Conservation (phyloP, 1,140 invertebrate genomes). For the Brachionus angularis region DNA sequence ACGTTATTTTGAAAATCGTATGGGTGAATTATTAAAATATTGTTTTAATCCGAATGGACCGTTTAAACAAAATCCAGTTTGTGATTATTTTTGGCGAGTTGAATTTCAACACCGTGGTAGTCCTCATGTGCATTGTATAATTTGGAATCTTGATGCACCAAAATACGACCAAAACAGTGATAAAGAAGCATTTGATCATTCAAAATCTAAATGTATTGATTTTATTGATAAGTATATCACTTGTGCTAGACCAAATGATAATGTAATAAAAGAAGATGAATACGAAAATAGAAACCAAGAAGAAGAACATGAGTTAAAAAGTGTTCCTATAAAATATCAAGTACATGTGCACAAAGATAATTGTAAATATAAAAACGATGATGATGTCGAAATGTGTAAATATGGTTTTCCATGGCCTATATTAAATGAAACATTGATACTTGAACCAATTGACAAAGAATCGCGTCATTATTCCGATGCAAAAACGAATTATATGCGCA, state of each 20-base stretch:
- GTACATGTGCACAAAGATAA: neutral
- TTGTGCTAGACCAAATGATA: neutral
- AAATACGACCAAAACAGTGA: too few relatives aligned
- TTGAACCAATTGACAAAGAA: too few relatives aligned
- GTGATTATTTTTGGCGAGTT: too few relatives aligned
- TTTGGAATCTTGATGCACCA: too few relatives aligned
- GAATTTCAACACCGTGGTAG: too few relatives aligned
- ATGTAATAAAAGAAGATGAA: neutral
- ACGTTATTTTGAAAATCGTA: constrained; percentile 14
- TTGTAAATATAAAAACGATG: neutral
- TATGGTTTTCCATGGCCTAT: neutral
- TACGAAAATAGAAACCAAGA: too few relatives aligned
- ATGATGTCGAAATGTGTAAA: neutral
- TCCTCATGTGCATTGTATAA: too few relatives aligned
- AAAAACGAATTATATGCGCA: too few relatives aligned
- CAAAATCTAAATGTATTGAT: too few relatives aligned
- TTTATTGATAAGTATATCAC: too few relatives aligned
- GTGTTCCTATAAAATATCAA: neutral
- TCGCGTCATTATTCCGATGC: too few relatives aligned
- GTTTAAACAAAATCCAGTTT: neutral
- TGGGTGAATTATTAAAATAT: neutral
- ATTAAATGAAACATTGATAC: neutral
- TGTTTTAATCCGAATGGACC: neutral
- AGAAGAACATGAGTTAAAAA: neutral
- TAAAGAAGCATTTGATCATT: too few relatives aligned